These are phyloP conservation scores for Agapornis canus DNA, from an alignment of 2,797 vertebrate species.

Conservation along the genomic window DNA sequence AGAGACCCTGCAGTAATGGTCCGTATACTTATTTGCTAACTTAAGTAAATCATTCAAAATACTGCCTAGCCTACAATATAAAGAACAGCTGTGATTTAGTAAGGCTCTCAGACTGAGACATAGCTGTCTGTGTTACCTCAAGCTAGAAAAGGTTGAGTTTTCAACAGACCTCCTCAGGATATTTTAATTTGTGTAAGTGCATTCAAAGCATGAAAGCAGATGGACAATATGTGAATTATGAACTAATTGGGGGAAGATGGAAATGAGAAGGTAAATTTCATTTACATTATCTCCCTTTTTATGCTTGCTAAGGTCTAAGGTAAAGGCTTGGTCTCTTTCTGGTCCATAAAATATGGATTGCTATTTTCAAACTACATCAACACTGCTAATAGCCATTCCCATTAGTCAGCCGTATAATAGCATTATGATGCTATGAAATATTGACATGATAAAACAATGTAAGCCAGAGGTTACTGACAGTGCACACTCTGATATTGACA, in stretches of 20 bases:
- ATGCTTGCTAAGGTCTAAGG: slow-evolving; percentile 74
- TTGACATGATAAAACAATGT: slow-evolving; percentile 83
- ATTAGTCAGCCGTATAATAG: slow-evolving; percentile 82
- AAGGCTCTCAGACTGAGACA: background rate
- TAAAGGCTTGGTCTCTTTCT: slow-evolving; percentile 77
- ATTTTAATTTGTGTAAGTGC: slow-evolving; percentile 61
- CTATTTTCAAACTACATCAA: slow-evolving; percentile 85
- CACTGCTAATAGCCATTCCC: slow-evolving; percentile 84
- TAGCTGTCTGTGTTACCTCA: slow-evolving; percentile 44
- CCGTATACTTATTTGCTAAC: background rate
- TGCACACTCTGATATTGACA: slow-evolving; percentile 77
- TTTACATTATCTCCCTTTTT: slow-evolving; percentile 76
- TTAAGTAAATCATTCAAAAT: background rate
- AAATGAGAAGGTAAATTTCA: slow-evolving; percentile 76
- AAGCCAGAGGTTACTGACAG: slow-evolving; percentile 73
- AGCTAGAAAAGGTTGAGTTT: slow-evolving; percentile 54
- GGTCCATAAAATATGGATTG: slow-evolving; percentile 83
- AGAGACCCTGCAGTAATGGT: background rate
- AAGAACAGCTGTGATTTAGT: slow-evolving; percentile 50
- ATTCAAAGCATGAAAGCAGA: slow-evolving; percentile 68
- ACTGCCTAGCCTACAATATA: background rate
- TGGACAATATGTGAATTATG: slow-evolving; percentile 68
- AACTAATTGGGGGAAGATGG: slow-evolving; percentile 69
- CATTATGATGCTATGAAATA: slow-evolving; percentile 88
- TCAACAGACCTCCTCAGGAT: slow-evolving; percentile 48